A percentile compares a stretch with the other conserved stretches of the same genome.
These are phyloP conservation scores for Catocala sponsa DNA, from an alignment of 2,888 invertebrate genomes.

Conservation along the genomic window DNA sequence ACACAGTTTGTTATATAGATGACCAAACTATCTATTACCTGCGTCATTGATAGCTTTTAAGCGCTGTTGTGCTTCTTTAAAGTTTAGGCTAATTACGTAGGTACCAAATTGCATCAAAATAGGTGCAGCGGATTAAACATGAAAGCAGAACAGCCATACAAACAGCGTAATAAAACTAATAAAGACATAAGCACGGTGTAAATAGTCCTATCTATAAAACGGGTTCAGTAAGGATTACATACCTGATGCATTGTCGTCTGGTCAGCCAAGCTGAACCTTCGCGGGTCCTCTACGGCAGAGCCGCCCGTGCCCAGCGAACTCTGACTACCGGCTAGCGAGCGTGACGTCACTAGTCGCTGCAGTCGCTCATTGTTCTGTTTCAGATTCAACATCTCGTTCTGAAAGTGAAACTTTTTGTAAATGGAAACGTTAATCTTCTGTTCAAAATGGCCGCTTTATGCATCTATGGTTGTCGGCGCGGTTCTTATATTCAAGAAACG, in stretches of 20 bases:
- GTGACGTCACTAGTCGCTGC: constrained; percentile 93
- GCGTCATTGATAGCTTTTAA: too few relatives aligned
- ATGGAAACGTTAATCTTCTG: not conserved
- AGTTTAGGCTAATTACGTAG: too few relatives aligned
- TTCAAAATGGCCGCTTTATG: not conserved
- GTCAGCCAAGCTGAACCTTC: constrained; percentile 89
- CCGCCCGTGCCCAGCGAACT: constrained; percentile 87
- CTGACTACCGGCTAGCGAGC: constrained; percentile 89
- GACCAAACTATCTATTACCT: too few relatives aligned
- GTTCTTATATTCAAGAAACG: too few relatives aligned
- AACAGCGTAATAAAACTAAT: too few relatives aligned
- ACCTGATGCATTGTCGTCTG: constrained; percentile 85
- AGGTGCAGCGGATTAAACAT: too few relatives aligned
- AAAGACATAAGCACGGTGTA: too few relatives aligned
- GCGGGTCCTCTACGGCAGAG: constrained; percentile 84
- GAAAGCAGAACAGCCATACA: too few relatives aligned
- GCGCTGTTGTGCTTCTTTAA: too few relatives aligned
- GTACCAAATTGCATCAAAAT: too few relatives aligned
- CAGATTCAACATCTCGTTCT: constrained; percentile 98
- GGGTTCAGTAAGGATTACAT: constrained; percentile 12
- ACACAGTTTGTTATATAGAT: too few relatives aligned
- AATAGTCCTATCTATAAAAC: too few relatives aligned
- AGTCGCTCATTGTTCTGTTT: constrained; percentile 99
- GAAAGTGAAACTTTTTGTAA: constrained; percentile 31
- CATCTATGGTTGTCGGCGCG: not conserved